These are phyloP conservation scores for Sebastes ruberrimus DNA, from an alignment of 2,797 vertebrate genomes.

Conservation along the genomic window DNA sequence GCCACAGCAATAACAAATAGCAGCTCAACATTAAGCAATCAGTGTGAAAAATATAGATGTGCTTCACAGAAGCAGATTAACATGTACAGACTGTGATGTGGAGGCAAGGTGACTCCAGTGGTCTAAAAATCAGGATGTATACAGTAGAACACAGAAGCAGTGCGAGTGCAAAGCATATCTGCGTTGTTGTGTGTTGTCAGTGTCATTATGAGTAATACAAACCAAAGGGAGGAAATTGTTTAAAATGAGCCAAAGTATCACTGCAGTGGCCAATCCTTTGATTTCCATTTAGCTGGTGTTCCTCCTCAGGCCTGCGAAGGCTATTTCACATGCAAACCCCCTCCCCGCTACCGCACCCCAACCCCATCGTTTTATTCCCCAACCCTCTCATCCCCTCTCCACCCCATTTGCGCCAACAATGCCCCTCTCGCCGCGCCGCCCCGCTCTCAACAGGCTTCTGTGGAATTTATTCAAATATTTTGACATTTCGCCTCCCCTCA, in stretches of 20 bases:
- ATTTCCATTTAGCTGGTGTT: conserved; percentile 64
- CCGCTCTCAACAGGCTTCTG: conserved; percentile 83
- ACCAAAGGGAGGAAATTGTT: conserved; percentile 21
- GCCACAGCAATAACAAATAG: not conserved
- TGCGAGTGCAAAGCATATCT: not conserved
- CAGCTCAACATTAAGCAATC: not conserved
- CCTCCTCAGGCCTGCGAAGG: conserved; percentile 52
- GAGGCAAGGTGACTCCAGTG: not conserved
- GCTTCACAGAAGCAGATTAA: not conserved
- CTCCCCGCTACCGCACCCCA: not conserved
- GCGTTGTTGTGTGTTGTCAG: not conserved
- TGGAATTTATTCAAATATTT: conserved; percentile 99
- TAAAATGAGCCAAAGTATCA: conserved; percentile 51
- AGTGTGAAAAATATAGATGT: not conserved
- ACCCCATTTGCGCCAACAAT: conserved; percentile 77
- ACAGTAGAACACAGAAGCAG: not conserved
- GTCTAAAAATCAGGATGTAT: not conserved
- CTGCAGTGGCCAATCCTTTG: conserved; percentile 47
- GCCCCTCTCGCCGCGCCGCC: conserved; percentile 63
- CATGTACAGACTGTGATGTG: not conserved
- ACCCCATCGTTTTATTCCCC: conserved; percentile 51
- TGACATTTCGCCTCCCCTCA: conserved; percentile 99
- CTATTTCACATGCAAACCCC: conserved; percentile 67
- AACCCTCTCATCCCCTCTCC: conserved; percentile 68
- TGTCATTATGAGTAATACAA: conserved; percentile 13